These are phyloP conservation scores for Sarotherodon lohbergeri DNA, from an alignment of 2,113 vertebrate species.

Conservation along the genomic window DNA sequence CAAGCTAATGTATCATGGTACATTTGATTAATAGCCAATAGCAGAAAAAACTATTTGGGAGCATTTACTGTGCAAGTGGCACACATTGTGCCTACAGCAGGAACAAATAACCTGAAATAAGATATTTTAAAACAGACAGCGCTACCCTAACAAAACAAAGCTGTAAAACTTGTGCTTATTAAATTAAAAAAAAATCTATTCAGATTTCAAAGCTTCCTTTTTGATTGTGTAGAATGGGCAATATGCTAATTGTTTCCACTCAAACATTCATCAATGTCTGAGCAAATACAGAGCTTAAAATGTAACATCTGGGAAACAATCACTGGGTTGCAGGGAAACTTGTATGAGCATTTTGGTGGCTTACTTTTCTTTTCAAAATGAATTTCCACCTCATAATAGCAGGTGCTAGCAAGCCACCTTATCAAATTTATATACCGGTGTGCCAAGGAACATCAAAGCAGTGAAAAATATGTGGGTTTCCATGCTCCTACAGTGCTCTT, in stretches of 20 bases:
- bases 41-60: neutral
- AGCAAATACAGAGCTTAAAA: neutral
- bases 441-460: slow-evolving; percentile 7
- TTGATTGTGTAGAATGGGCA: neutral
- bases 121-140: neutral
- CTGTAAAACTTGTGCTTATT: neutral
- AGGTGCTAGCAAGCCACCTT: neutral
- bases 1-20: slow-evolving; percentile 13
- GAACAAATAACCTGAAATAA: neutral
- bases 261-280: neutral
- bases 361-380: neutral
- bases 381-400: neutral
- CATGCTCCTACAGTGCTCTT: neutral
- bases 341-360: neutral
- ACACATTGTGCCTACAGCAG: neutral
- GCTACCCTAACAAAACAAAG: neutral
- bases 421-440: neutral
- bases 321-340: neutral
- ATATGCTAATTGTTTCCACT: neutral
- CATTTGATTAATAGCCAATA: slow-evolving; percentile 22
- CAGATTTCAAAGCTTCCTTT: neutral
- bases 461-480: neutral
- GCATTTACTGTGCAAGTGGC: neutral
- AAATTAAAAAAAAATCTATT: neutral
- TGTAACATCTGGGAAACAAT: neutral